phyloP scores from a whole-genome alignment of 1,140 invertebrate genomes.

The Hyposmocoma kahamanoa region DNA sequence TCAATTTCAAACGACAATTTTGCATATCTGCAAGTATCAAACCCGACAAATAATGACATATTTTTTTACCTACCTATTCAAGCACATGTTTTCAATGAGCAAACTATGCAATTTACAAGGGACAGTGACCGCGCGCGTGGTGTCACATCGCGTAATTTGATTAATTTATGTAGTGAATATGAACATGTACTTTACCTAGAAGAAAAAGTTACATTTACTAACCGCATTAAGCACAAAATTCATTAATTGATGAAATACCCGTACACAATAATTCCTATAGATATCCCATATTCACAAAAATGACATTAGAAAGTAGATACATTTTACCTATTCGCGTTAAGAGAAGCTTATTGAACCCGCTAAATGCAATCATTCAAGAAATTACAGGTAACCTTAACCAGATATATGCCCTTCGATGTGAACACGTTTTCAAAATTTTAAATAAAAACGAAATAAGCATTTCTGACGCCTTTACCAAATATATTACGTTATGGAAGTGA shows the following conservation, averaged over 20 bases:
- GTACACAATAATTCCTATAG: slow-evolving; percentile 22
- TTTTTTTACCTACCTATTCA: slow-evolving; percentile 5
- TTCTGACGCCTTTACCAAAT: too few relatives aligned
- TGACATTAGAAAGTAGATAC: slow-evolving; percentile 29
- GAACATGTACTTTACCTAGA: slow-evolving; percentile 8
- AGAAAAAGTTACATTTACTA: slow-evolving; percentile 11
- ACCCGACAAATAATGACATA: slow-evolving; percentile 1
- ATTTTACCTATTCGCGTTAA: slow-evolving; percentile 1
- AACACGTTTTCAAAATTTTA: slow-evolving; percentile 4
- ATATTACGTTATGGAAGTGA: too few relatives aligned
- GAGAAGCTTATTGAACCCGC: neutral
- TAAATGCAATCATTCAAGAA: slow-evolving; percentile 2
- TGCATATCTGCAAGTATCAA: neutral
- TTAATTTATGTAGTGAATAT: neutral
- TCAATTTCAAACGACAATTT: neutral
- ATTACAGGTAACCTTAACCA: slow-evolving; percentile 4
- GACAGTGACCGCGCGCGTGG: neutral
- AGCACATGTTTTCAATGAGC: neutral
- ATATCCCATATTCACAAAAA: slow-evolving; percentile 23
- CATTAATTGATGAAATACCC: slow-evolving; percentile 12
- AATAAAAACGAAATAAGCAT: neutral
- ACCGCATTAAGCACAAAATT: slow-evolving; percentile 19
- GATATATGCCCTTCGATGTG: neutral
- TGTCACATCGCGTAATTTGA: slow-evolving; percentile 6
- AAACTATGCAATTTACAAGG: neutral